These are phyloP conservation scores for Nymphalis c-album DNA, from an alignment of 2,888 invertebrate genomes.

Conservation along the genomic window DNA sequence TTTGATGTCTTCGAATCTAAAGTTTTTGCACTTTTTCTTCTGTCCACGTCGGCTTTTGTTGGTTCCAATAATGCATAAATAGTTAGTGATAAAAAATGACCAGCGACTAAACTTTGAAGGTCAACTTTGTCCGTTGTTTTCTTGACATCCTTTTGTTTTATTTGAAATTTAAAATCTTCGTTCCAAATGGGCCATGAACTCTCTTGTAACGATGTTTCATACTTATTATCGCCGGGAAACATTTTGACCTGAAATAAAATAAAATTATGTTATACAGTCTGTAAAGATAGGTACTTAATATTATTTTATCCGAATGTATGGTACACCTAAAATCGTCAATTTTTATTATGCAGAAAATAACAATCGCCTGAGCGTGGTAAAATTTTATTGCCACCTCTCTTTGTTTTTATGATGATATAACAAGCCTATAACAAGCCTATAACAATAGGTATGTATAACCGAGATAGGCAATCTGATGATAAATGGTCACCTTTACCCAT, in stretches of 20 bases:
- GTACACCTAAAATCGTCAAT: neutral
- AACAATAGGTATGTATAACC: too few species aligned
- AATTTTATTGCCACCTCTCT: too few species aligned
- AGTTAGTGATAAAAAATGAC: constrained; percentile 85
- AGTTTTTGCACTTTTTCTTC: constrained; percentile 62
- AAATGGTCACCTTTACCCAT: neutral
- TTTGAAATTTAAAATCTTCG: constrained; percentile 87
- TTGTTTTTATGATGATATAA: too few species aligned
- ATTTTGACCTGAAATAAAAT: constrained; percentile 84
- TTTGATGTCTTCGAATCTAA: constrained; percentile 61
- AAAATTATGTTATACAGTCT: neutral
- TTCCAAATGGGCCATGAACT: constrained; percentile 91
- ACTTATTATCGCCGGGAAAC: constrained; percentile 88
- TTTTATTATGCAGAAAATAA: too few species aligned
- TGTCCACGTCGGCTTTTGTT: constrained; percentile 68
- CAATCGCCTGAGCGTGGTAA: too few species aligned
- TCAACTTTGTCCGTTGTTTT: constrained; percentile 74
- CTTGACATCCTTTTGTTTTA: constrained; percentile 80
- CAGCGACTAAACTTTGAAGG: constrained; percentile 82
- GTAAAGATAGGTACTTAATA: too few species aligned
- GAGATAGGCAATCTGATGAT: neutral
- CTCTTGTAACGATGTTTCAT: constrained; percentile 87
- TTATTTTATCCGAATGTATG: neutral
- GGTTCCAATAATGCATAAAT: constrained; percentile 85
- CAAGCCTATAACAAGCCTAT: too few species aligned